Percentiles rank a stretch among this genome's conserved stretches.
phyloP scores from a whole-genome alignment of 2,113 vertebrate genomes.

The Anhinga anhinga region DNA sequence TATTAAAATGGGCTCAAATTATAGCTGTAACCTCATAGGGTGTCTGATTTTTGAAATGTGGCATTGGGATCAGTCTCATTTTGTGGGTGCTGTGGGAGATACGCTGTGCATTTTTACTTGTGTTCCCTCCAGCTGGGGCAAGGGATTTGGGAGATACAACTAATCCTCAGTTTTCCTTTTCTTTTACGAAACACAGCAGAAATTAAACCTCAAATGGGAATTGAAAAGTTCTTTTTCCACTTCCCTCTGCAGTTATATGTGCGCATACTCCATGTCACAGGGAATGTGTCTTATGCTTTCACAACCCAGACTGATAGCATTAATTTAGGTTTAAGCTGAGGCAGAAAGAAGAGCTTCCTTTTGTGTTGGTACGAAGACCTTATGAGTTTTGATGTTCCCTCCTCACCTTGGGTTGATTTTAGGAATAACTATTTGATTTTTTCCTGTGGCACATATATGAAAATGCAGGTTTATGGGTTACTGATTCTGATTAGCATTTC shows the following conservation, averaged over 20 bases:
- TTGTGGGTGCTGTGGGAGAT: background rate
- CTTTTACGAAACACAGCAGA: background rate
- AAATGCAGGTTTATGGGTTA: background rate
- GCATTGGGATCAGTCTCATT: background rate
- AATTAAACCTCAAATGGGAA: background rate
- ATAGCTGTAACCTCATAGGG: constrained; percentile 1
- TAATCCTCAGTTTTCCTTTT: background rate
- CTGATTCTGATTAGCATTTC: background rate
- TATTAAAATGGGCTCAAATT: constrained; percentile 53
- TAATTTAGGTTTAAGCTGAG: background rate
- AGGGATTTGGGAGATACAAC: background rate
- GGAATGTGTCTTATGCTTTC: background rate
- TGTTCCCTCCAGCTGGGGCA: background rate
- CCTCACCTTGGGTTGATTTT: background rate
- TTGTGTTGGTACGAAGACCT: background rate
- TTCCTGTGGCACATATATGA: background rate
- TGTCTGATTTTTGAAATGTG: constrained; percentile 14
- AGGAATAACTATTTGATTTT: background rate
- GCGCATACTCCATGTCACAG: accelerated
- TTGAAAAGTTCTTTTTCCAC: background rate
- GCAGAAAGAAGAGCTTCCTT: background rate
- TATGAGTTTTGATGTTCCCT: background rate
- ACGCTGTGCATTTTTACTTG: background rate
- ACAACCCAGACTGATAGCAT: background rate
- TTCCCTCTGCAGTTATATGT: background rate